Evolutionary conservation across 2,888 invertebrate genomes (phyloP).

Genomic region (Xestia xanthographa): DNA sequence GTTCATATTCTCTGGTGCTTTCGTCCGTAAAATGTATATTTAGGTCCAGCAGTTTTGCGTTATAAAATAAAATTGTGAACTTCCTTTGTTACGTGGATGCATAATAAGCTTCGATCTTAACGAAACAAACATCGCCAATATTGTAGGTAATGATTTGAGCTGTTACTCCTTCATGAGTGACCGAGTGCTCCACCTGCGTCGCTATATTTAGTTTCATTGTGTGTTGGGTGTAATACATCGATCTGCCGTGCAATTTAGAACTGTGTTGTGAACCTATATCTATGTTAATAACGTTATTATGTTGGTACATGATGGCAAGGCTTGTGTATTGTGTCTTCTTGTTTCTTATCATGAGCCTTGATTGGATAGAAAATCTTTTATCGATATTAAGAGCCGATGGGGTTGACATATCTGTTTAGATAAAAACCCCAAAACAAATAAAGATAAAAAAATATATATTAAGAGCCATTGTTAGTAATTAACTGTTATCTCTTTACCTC

Average conservation of each 20-base stretch:
- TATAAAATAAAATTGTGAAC: constrained; percentile 53
- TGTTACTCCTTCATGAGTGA: constrained; percentile 78
- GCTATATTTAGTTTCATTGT: constrained; percentile 89
- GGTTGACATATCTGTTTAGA: too few relatives aligned
- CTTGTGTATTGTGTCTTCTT: constrained; percentile 29
- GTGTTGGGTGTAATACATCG: constrained; percentile 83
- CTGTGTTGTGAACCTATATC: constrained; percentile 60
- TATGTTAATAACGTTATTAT: constrained; percentile 52
- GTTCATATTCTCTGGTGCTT: constrained; percentile 45
- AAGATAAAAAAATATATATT: too few relatives aligned
- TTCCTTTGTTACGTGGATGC: constrained; percentile 58
- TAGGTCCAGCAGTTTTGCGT: constrained; percentile 44
- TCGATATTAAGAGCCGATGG: not conserved
- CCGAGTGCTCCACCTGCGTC: constrained; percentile 81
- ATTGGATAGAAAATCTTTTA: constrained; percentile 1
- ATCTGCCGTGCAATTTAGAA: constrained; percentile 76
- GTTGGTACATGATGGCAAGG: constrained; percentile 26
- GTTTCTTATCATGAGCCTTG: constrained; percentile 15
- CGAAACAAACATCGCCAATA: constrained; percentile 64
- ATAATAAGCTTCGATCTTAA: constrained; percentile 54
- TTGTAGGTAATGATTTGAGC: constrained; percentile 70
- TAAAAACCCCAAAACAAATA: too few relatives aligned
- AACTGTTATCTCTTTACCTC: not conserved
- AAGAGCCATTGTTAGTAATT: not conserved
- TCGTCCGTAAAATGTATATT: constrained; percentile 55